phyloP scores from a whole-genome alignment of 2,888 invertebrate genomes.

The Rhopalosiphum nymphaeae region DNA sequence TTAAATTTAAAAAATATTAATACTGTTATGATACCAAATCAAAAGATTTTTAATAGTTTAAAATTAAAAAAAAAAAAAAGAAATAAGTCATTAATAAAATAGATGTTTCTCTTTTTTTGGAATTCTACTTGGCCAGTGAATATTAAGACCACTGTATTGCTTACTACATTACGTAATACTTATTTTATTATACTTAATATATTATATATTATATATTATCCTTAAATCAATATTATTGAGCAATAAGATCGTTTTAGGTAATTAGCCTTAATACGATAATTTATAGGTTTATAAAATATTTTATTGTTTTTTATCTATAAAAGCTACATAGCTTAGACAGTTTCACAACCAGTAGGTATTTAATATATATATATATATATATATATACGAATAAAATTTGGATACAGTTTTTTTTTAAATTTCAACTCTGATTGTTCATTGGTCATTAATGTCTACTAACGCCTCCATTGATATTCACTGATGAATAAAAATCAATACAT shows the following conservation, averaged over 20 bases:
- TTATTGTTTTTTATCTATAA: neutral
- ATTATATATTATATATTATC: neutral
- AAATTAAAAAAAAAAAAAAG: no score
- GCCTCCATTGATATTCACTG: neutral
- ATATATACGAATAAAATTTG: neutral
- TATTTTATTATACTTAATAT: neutral
- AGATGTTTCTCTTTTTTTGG: neutral
- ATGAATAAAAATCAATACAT: neutral
- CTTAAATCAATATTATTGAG: neutral
- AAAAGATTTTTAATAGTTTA: neutral
- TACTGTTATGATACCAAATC: neutral
- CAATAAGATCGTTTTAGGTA: neutral
- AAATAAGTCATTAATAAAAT: neutral
- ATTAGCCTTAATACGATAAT: neutral
- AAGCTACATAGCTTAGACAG: neutral
- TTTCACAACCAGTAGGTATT: neutral
- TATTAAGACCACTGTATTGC: neutral
- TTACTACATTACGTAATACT: neutral
- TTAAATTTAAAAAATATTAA: neutral
- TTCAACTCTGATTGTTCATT: neutral
- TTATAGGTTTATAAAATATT: neutral
- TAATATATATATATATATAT: neutral
- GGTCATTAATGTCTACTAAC: neutral
- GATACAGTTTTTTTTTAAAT: neutral
- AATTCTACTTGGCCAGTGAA: neutral